These are phyloP conservation scores for Azemiops feae DNA, from an alignment of 2,113 vertebrate species.

Conservation along the genomic window DNA sequence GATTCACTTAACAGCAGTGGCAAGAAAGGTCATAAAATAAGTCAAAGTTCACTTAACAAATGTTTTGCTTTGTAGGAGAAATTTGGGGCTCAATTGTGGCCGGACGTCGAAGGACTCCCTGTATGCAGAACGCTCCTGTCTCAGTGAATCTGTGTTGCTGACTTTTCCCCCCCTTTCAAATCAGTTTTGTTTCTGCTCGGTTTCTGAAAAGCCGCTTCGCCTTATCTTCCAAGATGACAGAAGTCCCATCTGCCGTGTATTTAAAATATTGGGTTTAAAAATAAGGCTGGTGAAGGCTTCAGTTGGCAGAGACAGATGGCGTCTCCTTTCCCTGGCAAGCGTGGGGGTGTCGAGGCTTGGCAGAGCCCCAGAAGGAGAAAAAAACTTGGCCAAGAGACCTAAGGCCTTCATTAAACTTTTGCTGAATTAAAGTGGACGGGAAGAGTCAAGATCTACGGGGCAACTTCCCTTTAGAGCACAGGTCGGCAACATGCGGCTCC, in stretches of 20 bases:
- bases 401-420: background rate
- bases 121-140: no score
- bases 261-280: slow-evolving; percentile 8
- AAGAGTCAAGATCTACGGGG: background rate
- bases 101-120: background rate
- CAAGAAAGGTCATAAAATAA: background rate
- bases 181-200: background rate
- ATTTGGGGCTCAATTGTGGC: background rate
- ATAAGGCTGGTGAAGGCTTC: background rate
- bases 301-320: background rate
- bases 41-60: background rate
- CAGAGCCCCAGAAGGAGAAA: background rate
- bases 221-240: background rate
- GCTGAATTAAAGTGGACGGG: background rate
- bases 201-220: background rate
- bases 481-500: no score
- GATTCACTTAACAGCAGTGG: rapidly evolving
- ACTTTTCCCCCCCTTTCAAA: rapidly evolving
- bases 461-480: background rate
- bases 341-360: rapidly evolving
- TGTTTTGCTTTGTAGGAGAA: background rate
- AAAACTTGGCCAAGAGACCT: background rate
- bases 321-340: background rate
- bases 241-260: background rate
- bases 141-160: background rate